These are phyloP conservation scores for Dolichomitus sp. DNA, from an alignment of 2,888 invertebrate genomes.

Conservation along the genomic window DNA sequence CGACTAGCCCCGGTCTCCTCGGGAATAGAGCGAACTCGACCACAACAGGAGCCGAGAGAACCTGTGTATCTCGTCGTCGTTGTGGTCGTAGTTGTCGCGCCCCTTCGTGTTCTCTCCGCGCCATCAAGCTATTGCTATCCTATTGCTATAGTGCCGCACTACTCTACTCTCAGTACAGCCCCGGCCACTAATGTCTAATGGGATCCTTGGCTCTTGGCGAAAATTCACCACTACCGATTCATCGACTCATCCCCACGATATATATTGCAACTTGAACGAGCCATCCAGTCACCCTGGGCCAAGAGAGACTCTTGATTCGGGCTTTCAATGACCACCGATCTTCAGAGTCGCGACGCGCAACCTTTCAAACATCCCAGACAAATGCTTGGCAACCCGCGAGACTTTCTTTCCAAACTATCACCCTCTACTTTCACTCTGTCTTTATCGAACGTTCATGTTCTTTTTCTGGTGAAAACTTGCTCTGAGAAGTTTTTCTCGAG, in stretches of 20 bases:
- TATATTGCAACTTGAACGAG: slow-evolving; percentile 24
- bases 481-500: slow-evolving; percentile 9
- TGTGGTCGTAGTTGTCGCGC: slow-evolving; percentile 44
- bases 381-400: slow-evolving; percentile 22
- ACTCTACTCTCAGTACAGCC: slow-evolving; percentile 18
- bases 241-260: slow-evolving; percentile 16
- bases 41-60: slow-evolving; percentile 28
- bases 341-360: slow-evolving; percentile 29
- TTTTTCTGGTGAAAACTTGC: background rate
- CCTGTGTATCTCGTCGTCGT: slow-evolving; percentile 45
- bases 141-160: slow-evolving; percentile 66
- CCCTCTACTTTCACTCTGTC: slow-evolving; percentile 33
- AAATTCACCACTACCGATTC: slow-evolving; percentile 51
- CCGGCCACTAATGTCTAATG: slow-evolving; percentile 76
- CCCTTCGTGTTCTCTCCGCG: slow-evolving; percentile 28
- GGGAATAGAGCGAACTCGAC: slow-evolving; percentile 21
- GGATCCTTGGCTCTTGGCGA: slow-evolving; percentile 73
- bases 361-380: slow-evolving; percentile 41
- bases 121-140: slow-evolving; percentile 49
- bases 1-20: too few species aligned
- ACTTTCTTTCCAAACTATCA: slow-evolving; percentile 13
- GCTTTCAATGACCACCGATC: slow-evolving; percentile 45
- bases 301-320: slow-evolving; percentile 69
- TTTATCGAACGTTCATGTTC: background rate
- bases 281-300: slow-evolving; percentile 39